Conservation (phyloP, 1,140 invertebrate species). For the Carcinoscorpius rotundicauda region DNA sequence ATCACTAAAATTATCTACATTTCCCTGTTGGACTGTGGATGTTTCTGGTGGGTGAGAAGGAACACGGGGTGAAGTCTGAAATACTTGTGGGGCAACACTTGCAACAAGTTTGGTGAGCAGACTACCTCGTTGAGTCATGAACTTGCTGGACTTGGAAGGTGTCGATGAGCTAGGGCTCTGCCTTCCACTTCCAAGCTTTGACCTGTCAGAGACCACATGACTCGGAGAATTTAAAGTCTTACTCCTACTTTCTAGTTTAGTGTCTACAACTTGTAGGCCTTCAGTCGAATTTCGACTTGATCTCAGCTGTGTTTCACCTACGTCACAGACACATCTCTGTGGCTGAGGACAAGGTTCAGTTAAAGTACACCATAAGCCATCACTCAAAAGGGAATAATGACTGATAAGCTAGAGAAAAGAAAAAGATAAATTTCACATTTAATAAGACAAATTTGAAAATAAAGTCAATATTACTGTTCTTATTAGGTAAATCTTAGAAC, state of each 20-base stretch:
- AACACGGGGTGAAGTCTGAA: constrained; percentile 13
- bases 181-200: background rate
- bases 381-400: constrained; percentile 27
- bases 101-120: constrained; percentile 19
- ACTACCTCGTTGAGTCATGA: constrained; percentile 3
- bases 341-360: constrained; percentile 20
- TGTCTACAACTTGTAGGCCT: too few species aligned
- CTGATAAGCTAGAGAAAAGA: constrained; percentile 24
- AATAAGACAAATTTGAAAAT: too few species aligned
- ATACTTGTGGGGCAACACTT: constrained; percentile 16
- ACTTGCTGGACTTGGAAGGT: constrained; percentile 1
- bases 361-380: constrained; percentile 28
- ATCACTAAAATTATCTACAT: too few species aligned
- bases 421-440: too few species aligned
- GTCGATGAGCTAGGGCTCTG: background rate
- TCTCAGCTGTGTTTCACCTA: too few species aligned
- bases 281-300: too few species aligned
- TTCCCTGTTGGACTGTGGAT: too few species aligned
- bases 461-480: too few species aligned
- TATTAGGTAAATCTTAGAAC: too few species aligned
- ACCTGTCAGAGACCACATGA: background rate
- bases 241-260: too few species aligned
- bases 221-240: background rate
- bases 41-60: background rate
- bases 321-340: too few species aligned